Evolutionary conservation across 2,113 vertebrate genomes (phyloP), one percentile per base, ranked within the genome.

Genomic region (Willisornis vidua): DNA sequence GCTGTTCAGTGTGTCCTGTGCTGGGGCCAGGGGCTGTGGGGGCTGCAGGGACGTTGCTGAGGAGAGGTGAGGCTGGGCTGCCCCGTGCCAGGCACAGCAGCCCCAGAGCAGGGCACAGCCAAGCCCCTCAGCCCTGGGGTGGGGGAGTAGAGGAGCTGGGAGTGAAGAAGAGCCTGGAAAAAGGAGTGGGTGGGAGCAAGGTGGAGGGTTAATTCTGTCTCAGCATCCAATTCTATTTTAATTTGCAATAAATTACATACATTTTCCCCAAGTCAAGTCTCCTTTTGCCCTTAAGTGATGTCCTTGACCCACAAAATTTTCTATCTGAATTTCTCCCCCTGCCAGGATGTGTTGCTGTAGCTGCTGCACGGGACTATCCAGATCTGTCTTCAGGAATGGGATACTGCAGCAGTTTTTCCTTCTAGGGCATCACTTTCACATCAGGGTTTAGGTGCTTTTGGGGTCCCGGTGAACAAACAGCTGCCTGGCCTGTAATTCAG

Each of bases 31-130:
- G 4, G 25, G 35, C 19, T 39, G 19, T 0, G 0, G 12, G 6
- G 8, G 8, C 41, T 24, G 41, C 19, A 5, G 35, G n/a, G 39
- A 1, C 7, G 8, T 10, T 0, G 0, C 16, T 45, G n/a, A 22
- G 19, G 28, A 4, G 5, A 33, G 57, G 31, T 17, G 0, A 1
- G 20, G 20, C 67, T 48, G 41, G 39, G 39, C 39, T 39, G 39
- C 39, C 10, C 39, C 10, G 39, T 39, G 39, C 24, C 19, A 12
- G 46, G 6, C 28, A 51, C 28, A 39, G 18, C 3, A 1, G 43
- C 55, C 16, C n/a, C 33, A 10, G 9, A 4, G 2, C 29, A 6
- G 33, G 57, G 23, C 62, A 6, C 23, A 7, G 55, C 25, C 2
- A 8, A 41, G 45, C 10, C 33, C 57, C 57, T 43, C 71, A 14